Evolutionary conservation across 2,888 invertebrate species (phyloP).

Genomic region (Eupithecia subfuscata): DNA sequence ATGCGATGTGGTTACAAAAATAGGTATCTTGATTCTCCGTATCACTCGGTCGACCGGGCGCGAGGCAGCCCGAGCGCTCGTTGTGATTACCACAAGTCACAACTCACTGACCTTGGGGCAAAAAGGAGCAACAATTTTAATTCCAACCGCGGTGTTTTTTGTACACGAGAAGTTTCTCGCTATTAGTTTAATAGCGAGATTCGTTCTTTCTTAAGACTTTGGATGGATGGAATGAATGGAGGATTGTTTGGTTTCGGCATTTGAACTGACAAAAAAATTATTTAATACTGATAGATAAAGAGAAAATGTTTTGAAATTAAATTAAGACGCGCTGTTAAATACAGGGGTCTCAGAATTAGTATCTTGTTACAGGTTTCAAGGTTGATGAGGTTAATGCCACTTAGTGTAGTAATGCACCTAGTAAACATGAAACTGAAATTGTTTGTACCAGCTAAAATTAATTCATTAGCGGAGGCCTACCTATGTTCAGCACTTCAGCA

Average conservation of each 20-base stretch:
- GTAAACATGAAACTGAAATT: neutral
- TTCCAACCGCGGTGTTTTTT: slow-evolving; percentile 68
- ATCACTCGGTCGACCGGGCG: slow-evolving; percentile 51
- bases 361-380: neutral
- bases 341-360: neutral
- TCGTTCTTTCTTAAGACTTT: slow-evolving; percentile 62
- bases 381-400: neutral
- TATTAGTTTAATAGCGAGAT: slow-evolving; percentile 56
- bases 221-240: slow-evolving; percentile 15
- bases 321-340: neutral
- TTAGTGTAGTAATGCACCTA: neutral
- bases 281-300: neutral
- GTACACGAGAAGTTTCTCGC: slow-evolving; percentile 57
- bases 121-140: slow-evolving; percentile 77
- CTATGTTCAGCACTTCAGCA: no score
- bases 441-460: neutral
- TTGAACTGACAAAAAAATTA: no score
- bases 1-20: slow-evolving; percentile 54
- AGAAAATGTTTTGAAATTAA: neutral
- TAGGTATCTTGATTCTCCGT: slow-evolving; percentile 64
- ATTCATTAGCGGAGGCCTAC: no score
- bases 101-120: slow-evolving; percentile 80
- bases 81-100: slow-evolving; percentile 71
- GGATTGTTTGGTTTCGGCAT: neutral
- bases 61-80: slow-evolving; percentile 51